phyloP scores from a whole-genome alignment of 2,888 invertebrate genomes.

The Cheilosia pagana region DNA sequence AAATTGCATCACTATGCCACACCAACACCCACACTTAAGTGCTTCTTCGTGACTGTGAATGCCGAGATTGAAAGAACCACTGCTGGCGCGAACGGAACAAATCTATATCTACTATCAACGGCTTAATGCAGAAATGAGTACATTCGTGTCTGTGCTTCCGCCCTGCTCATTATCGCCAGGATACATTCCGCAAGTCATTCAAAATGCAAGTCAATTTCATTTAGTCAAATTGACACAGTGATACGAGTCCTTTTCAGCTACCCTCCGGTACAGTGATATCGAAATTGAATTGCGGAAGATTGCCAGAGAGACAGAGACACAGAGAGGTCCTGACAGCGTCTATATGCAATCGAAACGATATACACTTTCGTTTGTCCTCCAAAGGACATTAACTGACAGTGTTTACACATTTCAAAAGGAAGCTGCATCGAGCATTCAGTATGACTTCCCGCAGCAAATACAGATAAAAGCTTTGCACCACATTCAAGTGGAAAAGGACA shows the following conservation, averaged over 20 bases:
- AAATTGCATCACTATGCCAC: not conserved
- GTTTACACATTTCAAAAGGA: constrained; percentile 7
- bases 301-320: not conserved
- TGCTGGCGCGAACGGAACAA: not conserved
- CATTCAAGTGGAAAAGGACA: constrained; percentile 16
- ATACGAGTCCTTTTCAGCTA: not conserved
- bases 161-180: not conserved
- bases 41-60: constrained; percentile 2
- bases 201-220: constrained; percentile 21
- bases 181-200: constrained; percentile 8
- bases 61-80: not conserved
- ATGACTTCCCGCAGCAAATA: not conserved
- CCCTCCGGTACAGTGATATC: not conserved
- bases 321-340: not conserved
- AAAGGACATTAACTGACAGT: constrained; percentile 20
- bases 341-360: not conserved
- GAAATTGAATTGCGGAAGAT: constrained; percentile 6
- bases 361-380: constrained; percentile 1
- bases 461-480: not conserved
- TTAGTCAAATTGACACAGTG: constrained; percentile 5
- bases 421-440: not conserved
- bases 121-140: constrained; percentile 9
- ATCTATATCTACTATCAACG: not conserved
- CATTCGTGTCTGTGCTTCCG: constrained; percentile 1
- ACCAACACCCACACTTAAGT: not conserved